Conservation (phyloP, 53 echinoderm and acorn worm genomes). For the Astropecten irregularis region DNA sequence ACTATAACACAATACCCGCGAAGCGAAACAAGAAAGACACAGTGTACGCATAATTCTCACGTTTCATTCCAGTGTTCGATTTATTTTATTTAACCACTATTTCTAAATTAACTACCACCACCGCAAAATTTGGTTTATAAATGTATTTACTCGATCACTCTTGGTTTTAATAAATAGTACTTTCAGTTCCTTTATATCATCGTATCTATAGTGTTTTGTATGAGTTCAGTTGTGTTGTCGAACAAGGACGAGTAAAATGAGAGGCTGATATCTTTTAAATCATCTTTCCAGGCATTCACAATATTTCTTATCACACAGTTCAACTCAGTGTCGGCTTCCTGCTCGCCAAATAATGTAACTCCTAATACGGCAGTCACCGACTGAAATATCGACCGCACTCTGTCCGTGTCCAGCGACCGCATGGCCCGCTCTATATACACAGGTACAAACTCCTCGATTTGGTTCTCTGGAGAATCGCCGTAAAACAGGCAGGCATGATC, state of each 20-base stretch:
- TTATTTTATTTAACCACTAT: too few relatives aligned
- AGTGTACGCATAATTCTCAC: too few relatives aligned
- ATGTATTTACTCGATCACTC: too few relatives aligned
- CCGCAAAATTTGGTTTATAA: too few relatives aligned
- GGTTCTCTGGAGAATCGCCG: not conserved
- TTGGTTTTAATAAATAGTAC: too few relatives aligned
- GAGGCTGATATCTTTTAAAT: not conserved
- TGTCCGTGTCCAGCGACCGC: not conserved
- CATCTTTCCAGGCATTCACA: not conserved
- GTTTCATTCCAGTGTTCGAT: too few relatives aligned
- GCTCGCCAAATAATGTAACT: not conserved
- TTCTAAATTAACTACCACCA: too few relatives aligned
- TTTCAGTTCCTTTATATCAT: too few relatives aligned
- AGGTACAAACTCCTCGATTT: not conserved
- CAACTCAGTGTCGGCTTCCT: not conserved
- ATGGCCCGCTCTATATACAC: not conserved
- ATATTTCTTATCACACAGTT: not conserved
- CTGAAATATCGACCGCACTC: not conserved
- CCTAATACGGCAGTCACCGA: not conserved
- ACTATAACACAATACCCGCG: too few relatives aligned
- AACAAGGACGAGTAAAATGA: not conserved
- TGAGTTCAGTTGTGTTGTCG: not conserved
- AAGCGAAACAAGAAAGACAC: too few relatives aligned
- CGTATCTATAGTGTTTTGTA: not conserved
- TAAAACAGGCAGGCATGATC: conserved; percentile 13